A percentile compares a stretch with the other conserved stretches of the same genome.
Conservation (phyloP, 2,797 vertebrate species). For the Cyprinodon diabolis region DNA sequence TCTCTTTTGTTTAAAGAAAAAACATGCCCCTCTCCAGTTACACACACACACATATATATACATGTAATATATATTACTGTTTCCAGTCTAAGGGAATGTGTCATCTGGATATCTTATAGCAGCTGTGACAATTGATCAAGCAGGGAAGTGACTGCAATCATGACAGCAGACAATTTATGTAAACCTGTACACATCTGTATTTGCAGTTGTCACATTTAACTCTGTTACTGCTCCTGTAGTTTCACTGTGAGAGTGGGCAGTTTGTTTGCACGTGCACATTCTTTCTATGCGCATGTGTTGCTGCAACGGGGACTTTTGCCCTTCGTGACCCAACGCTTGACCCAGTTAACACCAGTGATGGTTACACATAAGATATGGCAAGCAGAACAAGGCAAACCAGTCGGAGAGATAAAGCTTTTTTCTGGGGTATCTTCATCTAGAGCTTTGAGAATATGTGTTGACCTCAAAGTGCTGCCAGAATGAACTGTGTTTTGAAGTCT, state of each 20-base stretch:
- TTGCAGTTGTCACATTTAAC: slow-evolving; percentile 41
- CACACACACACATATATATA: neutral
- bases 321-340: slow-evolving; percentile 68
- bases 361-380: slow-evolving; percentile 62
- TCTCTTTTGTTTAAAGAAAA: slow-evolving; percentile 19
- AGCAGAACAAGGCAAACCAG: slow-evolving; percentile 25
- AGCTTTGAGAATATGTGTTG: neutral
- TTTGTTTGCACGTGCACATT: slow-evolving; percentile 45
- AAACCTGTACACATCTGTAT: slow-evolving; percentile 35
- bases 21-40: slow-evolving; percentile 22
- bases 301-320: slow-evolving; percentile 71
- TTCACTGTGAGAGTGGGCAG: slow-evolving; percentile 17
- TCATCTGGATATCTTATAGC: slow-evolving; percentile 53
- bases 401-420: slow-evolving; percentile 13
- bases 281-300: slow-evolving; percentile 45
- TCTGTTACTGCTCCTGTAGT: neutral
- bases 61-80: slow-evolving; percentile 2
- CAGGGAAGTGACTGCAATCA: slow-evolving; percentile 47
- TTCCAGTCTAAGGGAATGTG: slow-evolving; percentile 62
- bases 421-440: slow-evolving; percentile 1
- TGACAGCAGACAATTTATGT: neutral
- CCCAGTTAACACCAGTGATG: slow-evolving; percentile 58
- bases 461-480: neutral
- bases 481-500: neutral
- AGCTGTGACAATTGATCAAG: slow-evolving; percentile 66